Base-by-base conservation (phyloP, 1,140 invertebrate species). In the Thaumetopoea pityocampa region DNA sequence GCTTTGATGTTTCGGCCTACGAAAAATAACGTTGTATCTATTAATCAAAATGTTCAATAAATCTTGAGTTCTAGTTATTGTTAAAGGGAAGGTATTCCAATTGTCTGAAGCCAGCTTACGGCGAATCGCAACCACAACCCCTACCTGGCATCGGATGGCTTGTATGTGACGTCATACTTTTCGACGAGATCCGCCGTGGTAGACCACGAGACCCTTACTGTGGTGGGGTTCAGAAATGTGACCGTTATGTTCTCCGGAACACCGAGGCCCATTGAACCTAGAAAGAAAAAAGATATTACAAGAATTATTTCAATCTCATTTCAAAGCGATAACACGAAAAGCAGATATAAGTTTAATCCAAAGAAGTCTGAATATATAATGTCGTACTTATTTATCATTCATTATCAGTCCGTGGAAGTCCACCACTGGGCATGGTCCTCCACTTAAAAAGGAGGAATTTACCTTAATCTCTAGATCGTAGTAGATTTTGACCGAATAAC, bases 91-190 rank as follows among this genome's bases (percentile, higher is more conserved):
- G 7, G 22, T 24, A 3, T 7, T 24, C 9, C n/a, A n/a, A n/a
- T 24, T 24, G 22, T 24, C 22, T 40, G 26, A 41, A 22, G 7
- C 7, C n/a, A n/a, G n/a, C 19, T 24, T 9, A 38, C 10, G 23
- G 17, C 2, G 8, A 40, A 27, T 33, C 29, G 28, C 24, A 24
- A 50, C 19, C 20, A 30, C 29, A 51, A 35, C 52, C 40, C 77
- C 83, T 89, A 93, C 92, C 91, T 93, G 68, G 91, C 92, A 81
- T 93, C 91, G 10, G 92, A 92, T 17, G 92, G 92, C 66, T 92
- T 93, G 72, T 94, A 94, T 8, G 91, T 93, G 63, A 95, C 93
- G 74, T 94, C 92, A 86, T 94, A 95, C 73, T 94, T 94, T 49
- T 94, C 93, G 33, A 94, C 91, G 40, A 90, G 87, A 51, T 92